Percentiles rank a stretch among this genome's conserved stretches.
Conservation (phyloP, 1,140 invertebrate species). For the Halesus radiatus region DNA sequence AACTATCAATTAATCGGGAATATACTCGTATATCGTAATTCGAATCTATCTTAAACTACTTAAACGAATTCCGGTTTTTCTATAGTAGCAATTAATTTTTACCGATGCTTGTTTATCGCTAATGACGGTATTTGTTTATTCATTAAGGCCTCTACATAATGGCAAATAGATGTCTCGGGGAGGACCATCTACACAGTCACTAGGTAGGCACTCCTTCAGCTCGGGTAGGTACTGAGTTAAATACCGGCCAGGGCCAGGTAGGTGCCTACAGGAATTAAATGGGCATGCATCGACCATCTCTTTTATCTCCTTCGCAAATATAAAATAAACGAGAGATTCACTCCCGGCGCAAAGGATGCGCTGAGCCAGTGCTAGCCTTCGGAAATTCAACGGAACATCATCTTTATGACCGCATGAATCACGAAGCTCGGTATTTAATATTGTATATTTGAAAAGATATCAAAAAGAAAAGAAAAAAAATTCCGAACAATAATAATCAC, state of each 20-base stretch:
- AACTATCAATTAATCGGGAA: no score
- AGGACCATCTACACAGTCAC: neutral
- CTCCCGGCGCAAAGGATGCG: neutral
- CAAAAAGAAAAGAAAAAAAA: no score
- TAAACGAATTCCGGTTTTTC: no score
- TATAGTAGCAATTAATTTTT: no score
- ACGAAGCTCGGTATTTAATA: neutral
- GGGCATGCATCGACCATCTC: neutral
- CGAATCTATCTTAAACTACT: no score
- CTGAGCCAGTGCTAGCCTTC: neutral
- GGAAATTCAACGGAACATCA: no score
- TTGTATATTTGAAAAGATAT: neutral
- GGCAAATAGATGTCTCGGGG: neutral
- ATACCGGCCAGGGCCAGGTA: no score
- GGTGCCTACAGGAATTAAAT: neutral
- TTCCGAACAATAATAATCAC: no score
- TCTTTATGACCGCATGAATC: neutral
- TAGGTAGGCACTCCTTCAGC: neutral
- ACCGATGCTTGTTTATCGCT: neutral
- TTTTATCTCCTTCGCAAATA: conserved; percentile 21
- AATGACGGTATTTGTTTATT: conserved; percentile 26
- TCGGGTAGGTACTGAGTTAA: neutral
- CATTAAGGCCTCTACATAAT: conserved; percentile 12
- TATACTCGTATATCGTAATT: no score
- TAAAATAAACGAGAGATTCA: conserved; percentile 15